phyloP scores from a whole-genome alignment of 2,113 vertebrate genomes.

The Pionites leucogaster region DNA sequence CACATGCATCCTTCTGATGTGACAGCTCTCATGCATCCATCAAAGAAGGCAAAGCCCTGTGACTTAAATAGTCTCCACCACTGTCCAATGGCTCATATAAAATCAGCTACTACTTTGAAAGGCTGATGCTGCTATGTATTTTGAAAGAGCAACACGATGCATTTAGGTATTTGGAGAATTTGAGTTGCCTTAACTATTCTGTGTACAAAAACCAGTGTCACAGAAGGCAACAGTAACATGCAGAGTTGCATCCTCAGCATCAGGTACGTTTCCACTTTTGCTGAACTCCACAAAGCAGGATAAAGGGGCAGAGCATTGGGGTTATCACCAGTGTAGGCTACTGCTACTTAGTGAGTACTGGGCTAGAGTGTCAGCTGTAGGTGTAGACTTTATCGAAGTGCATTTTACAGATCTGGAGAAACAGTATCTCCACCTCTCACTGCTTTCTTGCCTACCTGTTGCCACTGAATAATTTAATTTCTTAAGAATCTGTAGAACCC shows the following conservation, averaged over 20 bases:
- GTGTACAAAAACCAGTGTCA: background rate
- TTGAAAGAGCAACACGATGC: background rate
- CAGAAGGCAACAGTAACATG: background rate
- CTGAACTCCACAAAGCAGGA: background rate
- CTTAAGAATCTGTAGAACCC: background rate
- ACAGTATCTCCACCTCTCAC: background rate
- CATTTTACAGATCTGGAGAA: background rate
- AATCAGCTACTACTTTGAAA: background rate
- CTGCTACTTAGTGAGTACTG: background rate
- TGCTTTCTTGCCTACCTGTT: background rate
- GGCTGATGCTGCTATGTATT: background rate
- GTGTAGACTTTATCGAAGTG: background rate
- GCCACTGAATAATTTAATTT: background rate
- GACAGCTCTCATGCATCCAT: fast-evolving
- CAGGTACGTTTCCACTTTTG: background rate
- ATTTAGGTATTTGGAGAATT: background rate
- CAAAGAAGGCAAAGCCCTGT: background rate
- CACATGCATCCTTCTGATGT: background rate
- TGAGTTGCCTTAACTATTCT: background rate
- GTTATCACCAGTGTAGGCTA: background rate
- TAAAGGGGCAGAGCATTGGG: background rate
- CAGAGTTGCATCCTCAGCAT: background rate
- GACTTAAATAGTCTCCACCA: background rate
- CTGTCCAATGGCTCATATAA: background rate
- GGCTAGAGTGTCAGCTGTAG: background rate